phyloP scores from a whole-genome alignment of 1,140 invertebrate genomes.

The Platorchestia sp. region DNA sequence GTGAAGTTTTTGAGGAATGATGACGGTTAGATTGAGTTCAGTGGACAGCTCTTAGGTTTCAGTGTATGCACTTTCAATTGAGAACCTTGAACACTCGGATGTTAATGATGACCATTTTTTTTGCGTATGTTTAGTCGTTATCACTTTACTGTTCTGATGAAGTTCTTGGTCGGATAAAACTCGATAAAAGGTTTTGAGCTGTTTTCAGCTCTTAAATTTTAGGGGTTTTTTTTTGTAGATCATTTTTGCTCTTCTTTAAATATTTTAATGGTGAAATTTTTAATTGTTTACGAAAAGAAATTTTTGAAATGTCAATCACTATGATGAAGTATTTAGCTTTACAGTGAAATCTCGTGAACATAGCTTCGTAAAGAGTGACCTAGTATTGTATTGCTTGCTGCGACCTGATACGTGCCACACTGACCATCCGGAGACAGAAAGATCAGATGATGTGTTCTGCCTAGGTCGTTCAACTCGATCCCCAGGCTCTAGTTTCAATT shows the following conservation, averaged over 20 bases:
- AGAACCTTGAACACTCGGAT: background rate
- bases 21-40: background rate
- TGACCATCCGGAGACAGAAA: background rate
- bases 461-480: background rate
- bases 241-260: background rate
- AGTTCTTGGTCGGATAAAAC: background rate
- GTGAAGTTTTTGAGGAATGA: background rate
- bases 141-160: background rate
- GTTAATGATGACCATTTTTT: background rate
- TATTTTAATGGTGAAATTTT: background rate
- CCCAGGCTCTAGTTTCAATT: no score
- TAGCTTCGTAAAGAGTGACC: background rate
- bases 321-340: background rate
- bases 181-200: background rate
- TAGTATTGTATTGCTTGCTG: background rate
- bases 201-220: background rate
- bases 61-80: background rate
- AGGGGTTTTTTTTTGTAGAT: background rate
- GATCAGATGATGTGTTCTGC: background rate
- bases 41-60: background rate
- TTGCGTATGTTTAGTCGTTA: background rate
- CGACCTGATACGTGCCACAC: background rate
- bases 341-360: background rate
- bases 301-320: background rate
- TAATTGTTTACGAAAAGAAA: background rate